These are phyloP conservation scores for Peromyscus aztecus DNA, from an alignment of 2,797 vertebrate species.

Conservation along the genomic window DNA sequence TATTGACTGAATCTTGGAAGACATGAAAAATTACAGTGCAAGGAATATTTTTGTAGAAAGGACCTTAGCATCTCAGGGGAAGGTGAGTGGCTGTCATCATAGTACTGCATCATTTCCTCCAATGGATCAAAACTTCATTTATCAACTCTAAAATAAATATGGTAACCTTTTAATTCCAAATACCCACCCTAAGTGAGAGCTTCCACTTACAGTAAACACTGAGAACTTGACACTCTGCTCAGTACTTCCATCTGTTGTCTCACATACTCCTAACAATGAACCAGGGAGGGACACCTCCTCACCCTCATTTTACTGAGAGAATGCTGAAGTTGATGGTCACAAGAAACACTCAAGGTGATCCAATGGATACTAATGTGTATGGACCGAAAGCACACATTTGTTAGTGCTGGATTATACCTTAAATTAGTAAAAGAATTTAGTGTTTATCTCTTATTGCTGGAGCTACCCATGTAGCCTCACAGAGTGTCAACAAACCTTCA, in stretches of 20 bases:
- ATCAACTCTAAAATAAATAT: slow-evolving; percentile 47
- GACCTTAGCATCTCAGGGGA: background rate
- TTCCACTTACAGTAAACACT: background rate
- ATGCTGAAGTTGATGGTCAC: background rate
- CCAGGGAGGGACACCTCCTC: background rate
- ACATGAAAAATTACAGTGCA: slow-evolving; percentile 73
- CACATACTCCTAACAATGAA: background rate
- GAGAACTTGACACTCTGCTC: background rate
- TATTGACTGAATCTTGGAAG: slow-evolving; percentile 76
- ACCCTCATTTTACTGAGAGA: background rate
- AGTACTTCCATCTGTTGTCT: background rate
- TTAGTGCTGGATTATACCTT: background rate
- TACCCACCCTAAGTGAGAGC: slow-evolving; percentile 9
- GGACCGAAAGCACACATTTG: background rate
- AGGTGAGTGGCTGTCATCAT: background rate
- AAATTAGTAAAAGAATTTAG: background rate
- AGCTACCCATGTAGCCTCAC: background rate
- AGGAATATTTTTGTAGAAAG: slow-evolving; percentile 65
- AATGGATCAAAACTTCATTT: slow-evolving; percentile 16
- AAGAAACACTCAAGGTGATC: background rate
- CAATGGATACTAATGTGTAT: background rate
- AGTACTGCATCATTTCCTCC: background rate
- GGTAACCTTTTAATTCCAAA: slow-evolving; percentile 47
- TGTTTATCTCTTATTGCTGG: background rate
- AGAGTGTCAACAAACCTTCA: background rate